A percentile compares a stretch with the other conserved stretches of the same genome.
Evolutionary conservation across 92 coral and sea anemone genomes (phyloP).

Genomic region (Palythoa grandis): DNA sequence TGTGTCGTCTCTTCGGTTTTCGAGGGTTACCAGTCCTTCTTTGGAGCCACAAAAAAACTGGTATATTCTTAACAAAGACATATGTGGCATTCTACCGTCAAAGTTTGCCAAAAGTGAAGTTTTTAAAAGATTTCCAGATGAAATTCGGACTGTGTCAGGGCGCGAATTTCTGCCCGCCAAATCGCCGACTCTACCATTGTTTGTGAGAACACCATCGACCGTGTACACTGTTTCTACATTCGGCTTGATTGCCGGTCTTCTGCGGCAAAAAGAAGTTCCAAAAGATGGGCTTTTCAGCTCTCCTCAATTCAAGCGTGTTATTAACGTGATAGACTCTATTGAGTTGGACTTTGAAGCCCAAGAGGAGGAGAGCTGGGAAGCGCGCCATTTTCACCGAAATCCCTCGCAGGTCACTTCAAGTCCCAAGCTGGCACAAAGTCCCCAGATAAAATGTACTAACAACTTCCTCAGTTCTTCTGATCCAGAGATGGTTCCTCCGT

Average conservation of each 20-base stretch:
- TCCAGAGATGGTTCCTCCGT: constrained; percentile 1
- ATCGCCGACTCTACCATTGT: constrained; percentile 34
- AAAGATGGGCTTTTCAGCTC: constrained; percentile 16
- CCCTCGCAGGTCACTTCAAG: neutral
- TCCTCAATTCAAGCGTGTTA: constrained; percentile 10
- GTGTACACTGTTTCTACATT: constrained; percentile 42
- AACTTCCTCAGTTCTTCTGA: neutral
- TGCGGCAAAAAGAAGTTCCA: constrained; percentile 45
- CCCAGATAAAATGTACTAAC: constrained; percentile 1
- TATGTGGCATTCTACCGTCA: constrained; percentile 38
- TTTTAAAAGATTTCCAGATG: constrained; percentile 41
- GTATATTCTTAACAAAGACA: constrained; percentile 38
- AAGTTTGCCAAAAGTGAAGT: constrained; percentile 29
- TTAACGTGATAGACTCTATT: constrained; percentile 30
- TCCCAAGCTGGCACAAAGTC: neutral
- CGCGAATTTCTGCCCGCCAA: no score
- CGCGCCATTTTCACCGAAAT: neutral
- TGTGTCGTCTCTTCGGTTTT: neutral
- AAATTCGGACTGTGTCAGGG: constrained; percentile 16
- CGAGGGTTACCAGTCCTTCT: constrained; percentile 26
- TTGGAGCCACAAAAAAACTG: constrained; percentile 43
- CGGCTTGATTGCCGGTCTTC: no score
- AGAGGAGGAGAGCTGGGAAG: neutral
- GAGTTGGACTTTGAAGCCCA: constrained; percentile 32
- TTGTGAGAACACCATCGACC: no score